Conservation (phyloP, 2,888 invertebrate species). For the Meloe dianella region DNA sequence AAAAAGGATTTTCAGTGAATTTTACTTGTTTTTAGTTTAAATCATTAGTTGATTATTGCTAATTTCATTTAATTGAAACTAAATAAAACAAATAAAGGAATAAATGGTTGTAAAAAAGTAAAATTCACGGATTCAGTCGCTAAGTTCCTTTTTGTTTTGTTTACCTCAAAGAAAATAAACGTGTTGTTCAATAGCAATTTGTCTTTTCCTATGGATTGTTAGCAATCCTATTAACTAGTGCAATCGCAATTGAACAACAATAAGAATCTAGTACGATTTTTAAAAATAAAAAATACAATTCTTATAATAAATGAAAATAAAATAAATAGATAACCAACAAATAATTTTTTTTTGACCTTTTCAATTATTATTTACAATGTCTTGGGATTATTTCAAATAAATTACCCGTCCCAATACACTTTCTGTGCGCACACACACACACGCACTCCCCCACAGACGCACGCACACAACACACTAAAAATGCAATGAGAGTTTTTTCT, state of each 20-base stretch:
- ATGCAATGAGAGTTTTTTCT: slow-evolving; percentile 25
- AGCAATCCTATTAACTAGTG: background rate
- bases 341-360: slow-evolving; percentile 15
- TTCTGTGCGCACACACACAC: background rate
- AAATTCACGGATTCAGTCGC: slow-evolving; percentile 30
- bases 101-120: slow-evolving; percentile 29
- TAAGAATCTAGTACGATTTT: slow-evolving; percentile 4
- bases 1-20: slow-evolving; percentile 33
- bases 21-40: slow-evolving; percentile 33
- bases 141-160: too few species aligned
- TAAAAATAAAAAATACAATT: slow-evolving; percentile 14
- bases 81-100: slow-evolving; percentile 18
- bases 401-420: slow-evolving; percentile 25
- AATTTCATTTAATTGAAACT: slow-evolving; percentile 16
- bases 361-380: slow-evolving; percentile 24
- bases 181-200: slow-evolving; percentile 21
- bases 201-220: background rate
- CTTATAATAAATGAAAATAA: slow-evolving; percentile 9
- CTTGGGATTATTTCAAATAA: slow-evolving; percentile 15
- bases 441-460: background rate
- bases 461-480: too few species aligned
- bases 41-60: slow-evolving; percentile 26
- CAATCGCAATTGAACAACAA: slow-evolving; percentile 21
- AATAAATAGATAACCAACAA: slow-evolving; percentile 30
- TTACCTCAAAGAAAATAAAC: too few species aligned